Percentiles rank a stretch among this genome's conserved stretches.
These are phyloP conservation scores for Rhinophrynus dorsalis DNA, from an alignment of 2,797 vertebrate genomes.

Conservation along the genomic window DNA sequence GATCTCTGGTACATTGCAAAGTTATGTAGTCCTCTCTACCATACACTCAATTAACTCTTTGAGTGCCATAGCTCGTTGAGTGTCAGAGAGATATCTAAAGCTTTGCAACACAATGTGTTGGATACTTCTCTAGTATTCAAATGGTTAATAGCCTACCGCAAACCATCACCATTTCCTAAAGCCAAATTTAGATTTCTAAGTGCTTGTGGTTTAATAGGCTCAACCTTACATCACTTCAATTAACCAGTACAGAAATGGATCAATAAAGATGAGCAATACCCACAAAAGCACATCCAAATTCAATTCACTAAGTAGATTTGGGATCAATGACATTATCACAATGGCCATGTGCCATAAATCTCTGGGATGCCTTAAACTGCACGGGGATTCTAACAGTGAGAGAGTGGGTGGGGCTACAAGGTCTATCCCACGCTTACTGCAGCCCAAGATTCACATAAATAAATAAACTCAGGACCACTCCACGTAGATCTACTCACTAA, in stretches of 20 bases:
- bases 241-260: background rate
- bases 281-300: background rate
- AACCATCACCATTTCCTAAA: too few species aligned
- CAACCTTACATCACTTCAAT: background rate
- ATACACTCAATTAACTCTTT: too few species aligned
- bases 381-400: background rate
- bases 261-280: background rate
- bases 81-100: too few species aligned
- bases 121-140: too few species aligned
- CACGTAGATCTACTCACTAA: background rate
- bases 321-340: conserved; percentile 25
- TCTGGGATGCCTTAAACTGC: background rate
- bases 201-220: background rate
- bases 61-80: too few species aligned
- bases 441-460: background rate
- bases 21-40: too few species aligned
- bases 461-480: too few species aligned
- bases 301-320: conserved; percentile 17
- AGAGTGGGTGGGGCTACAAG: background rate
- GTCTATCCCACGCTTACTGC: background rate
- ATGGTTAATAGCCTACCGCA: too few species aligned
- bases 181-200: too few species aligned
- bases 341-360: conserved; percentile 17
- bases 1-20: too few species aligned
- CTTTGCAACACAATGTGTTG: too few species aligned